These are phyloP conservation scores for Hippopotamus amphibius DNA, from an alignment of 2,113 vertebrate species.

Conservation along the genomic window DNA sequence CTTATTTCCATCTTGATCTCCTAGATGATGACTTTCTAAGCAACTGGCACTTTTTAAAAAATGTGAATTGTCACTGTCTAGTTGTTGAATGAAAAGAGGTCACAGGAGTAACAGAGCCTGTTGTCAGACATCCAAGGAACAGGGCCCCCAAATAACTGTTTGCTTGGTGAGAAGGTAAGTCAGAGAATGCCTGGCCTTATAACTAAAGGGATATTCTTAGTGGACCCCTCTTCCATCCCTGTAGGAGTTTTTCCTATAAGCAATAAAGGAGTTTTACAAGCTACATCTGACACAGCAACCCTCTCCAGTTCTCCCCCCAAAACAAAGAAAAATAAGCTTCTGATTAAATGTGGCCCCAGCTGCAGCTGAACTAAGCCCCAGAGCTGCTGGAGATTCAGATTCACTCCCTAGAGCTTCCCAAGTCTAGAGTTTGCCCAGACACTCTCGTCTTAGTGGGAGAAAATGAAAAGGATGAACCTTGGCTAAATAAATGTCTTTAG, in stretches of 20 bases:
- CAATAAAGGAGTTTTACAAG: background rate
- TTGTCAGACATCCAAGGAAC: background rate
- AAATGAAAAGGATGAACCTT: background rate
- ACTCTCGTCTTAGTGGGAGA: background rate
- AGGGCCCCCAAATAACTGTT: background rate
- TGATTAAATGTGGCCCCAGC: background rate
- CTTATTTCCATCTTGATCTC: slow-evolving; percentile 2
- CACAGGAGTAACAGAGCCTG: background rate
- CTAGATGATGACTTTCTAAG: slow-evolving; percentile 18
- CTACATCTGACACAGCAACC: background rate
- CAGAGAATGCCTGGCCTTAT: background rate
- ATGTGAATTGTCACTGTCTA: background rate
- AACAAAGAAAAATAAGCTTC: background rate
- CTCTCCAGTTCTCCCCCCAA: background rate
- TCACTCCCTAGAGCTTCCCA: background rate
- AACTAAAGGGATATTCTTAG: slow-evolving; percentile 2
- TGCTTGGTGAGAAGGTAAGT: background rate
- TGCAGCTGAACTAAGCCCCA: background rate
- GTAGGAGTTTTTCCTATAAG: background rate
- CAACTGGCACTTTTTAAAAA: background rate
- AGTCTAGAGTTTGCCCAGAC: background rate
- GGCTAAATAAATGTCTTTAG: background rate
- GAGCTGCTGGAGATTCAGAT: background rate
- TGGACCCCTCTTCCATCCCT: background rate
- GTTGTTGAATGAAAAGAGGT: slow-evolving; percentile 9